Percentiles rank a stretch among this genome's conserved stretches.
Conservation (phyloP, 2,888 invertebrate genomes). For the Tineola bisselliella region DNA sequence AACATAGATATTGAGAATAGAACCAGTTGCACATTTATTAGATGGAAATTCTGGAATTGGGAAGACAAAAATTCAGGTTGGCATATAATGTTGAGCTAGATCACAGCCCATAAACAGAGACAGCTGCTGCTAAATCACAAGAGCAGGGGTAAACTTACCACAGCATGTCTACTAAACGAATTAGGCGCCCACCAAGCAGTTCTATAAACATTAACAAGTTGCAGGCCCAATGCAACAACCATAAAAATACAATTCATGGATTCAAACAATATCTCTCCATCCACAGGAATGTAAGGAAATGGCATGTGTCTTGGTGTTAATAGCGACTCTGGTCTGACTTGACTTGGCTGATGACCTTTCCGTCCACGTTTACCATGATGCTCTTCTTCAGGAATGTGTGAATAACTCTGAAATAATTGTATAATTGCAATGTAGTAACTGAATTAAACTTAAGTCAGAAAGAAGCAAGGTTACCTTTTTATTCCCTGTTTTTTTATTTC, state of each 20-base stretch:
- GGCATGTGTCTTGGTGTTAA: constrained; percentile 76
- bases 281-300: constrained; percentile 79
- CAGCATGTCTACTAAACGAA: constrained; percentile 85
- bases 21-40: neutral
- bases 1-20: too few relatives aligned
- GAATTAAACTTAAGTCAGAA: too few relatives aligned
- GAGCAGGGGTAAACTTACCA: constrained; percentile 69
- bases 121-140: too few relatives aligned
- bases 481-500: neutral
- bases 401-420: neutral
- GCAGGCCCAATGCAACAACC: constrained; percentile 80
- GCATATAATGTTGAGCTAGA: too few relatives aligned
- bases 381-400: neutral
- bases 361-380: neutral
- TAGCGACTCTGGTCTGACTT: neutral
- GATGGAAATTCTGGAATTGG: too few relatives aligned
- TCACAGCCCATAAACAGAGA: too few relatives aligned
- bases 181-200: constrained; percentile 98
- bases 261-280: constrained; percentile 87
- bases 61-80: too few relatives aligned
- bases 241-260: constrained; percentile 84
- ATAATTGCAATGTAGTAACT: too few relatives aligned
- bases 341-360: neutral
- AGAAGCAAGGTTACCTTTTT: constrained; percentile 1
- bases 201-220: constrained; percentile 93